phyloP scores from a whole-genome alignment of 1,140 invertebrate genomes.

The Cepaea nemoralis region DNA sequence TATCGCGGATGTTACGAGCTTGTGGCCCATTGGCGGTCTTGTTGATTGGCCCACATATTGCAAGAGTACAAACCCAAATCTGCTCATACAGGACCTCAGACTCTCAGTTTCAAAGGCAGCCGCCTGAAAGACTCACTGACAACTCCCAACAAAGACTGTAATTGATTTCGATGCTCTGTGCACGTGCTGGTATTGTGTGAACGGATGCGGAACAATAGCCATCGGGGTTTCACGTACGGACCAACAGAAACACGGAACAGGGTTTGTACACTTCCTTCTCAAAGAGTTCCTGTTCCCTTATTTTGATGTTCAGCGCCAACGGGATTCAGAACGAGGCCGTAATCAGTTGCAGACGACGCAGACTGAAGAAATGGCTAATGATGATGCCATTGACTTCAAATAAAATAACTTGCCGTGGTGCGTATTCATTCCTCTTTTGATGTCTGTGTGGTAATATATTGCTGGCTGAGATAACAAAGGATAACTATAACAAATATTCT shows the following conservation, averaged over 20 bases:
- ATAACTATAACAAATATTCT: too few relatives aligned
- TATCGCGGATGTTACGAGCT: too few relatives aligned
- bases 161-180: constrained; percentile 8
- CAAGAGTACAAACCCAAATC: too few relatives aligned
- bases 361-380: not conserved
- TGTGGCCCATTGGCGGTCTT: too few relatives aligned
- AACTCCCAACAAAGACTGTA: not conserved
- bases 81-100: not conserved
- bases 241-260: not conserved
- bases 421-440: not conserved
- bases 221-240: not conserved
- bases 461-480: too few relatives aligned
- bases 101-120: constrained; percentile 9
- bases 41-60: not conserved
- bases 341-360: not conserved
- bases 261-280: constrained; percentile 12
- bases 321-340: not conserved
- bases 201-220: not conserved
- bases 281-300: not conserved
- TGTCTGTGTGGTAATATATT: not conserved
- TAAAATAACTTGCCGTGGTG: too few relatives aligned
- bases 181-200: not conserved
- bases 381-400: not conserved
- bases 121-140: not conserved
- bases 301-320: not conserved